Conservation (phyloP, 64 coral and sea anemone genomes). For the Montipora sp. region DNA sequence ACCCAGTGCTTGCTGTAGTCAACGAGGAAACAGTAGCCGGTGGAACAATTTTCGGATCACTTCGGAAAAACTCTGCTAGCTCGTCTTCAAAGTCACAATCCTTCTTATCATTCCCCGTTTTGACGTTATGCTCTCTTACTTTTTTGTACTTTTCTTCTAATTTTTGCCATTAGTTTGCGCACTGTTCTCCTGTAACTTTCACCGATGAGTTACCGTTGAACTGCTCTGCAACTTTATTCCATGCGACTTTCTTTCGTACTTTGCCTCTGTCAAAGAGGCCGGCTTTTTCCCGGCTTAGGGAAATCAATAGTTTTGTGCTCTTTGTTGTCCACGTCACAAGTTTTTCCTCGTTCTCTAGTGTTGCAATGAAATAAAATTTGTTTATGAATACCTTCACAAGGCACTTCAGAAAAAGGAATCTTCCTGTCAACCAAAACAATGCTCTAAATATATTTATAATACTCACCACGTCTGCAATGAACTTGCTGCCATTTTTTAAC, state of each 20-base stretch:
- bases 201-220: too few species aligned
- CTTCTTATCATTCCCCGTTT: constrained; percentile 29
- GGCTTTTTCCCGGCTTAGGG: not conserved
- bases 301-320: constrained; percentile 26
- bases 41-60: constrained; percentile 40
- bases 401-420: not conserved
- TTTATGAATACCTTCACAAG: not conserved
- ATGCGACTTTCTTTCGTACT: not conserved
- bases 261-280: not conserved
- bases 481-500: constrained; percentile 2
- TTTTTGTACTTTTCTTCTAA: constrained; percentile 8
- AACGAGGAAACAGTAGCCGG: constrained; percentile 27
- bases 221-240: not conserved
- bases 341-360: not conserved
- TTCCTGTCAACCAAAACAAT: not conserved
- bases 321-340: constrained; percentile 4
- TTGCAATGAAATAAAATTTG: not conserved
- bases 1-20: constrained; percentile 14
- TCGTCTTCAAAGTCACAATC: constrained; percentile 53
- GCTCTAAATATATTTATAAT: not conserved
- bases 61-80: constrained; percentile 28
- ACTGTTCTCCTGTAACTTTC: constrained; percentile 32
- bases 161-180: constrained; percentile 18
- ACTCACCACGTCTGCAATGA: too few species aligned
- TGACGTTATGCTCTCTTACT: constrained; percentile 16